phyloP scores from a whole-genome alignment of 2,888 invertebrate genomes.

The Drosophila tanythrix region DNA sequence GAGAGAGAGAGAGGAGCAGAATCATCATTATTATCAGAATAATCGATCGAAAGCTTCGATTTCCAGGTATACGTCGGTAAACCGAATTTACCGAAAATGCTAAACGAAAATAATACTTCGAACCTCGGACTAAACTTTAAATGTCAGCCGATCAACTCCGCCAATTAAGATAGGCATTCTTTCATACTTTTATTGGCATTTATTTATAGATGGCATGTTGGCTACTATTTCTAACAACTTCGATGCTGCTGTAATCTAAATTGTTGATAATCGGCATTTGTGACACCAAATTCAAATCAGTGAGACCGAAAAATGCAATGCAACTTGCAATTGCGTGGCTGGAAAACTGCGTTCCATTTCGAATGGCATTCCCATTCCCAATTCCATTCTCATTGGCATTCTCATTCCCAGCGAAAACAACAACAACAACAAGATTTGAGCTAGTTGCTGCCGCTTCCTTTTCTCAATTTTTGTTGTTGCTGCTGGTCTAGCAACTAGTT shows the following conservation, averaged over 20 bases:
- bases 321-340: constrained; percentile 55
- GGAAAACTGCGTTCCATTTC: constrained; percentile 60
- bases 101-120: neutral
- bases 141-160: neutral
- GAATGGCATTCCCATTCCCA: constrained; percentile 22
- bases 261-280: neutral
- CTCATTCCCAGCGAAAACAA: constrained; percentile 5
- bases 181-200: neutral
- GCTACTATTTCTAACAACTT: neutral
- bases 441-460: constrained; percentile 33
- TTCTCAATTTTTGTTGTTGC: constrained; percentile 22
- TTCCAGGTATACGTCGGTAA: neutral
- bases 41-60: neutral
- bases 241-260: neutral
- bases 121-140: neutral
- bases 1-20: neutral
- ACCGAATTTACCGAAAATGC: neutral
- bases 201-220: neutral
- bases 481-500: constrained; percentile 62
- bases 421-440: constrained; percentile 1
- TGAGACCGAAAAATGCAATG: constrained; percentile 1
- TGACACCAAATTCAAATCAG: constrained; percentile 16
- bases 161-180: neutral
- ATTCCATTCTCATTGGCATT: neutral
- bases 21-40: neutral